A percentile compares a stretch with the other conserved stretches of the same genome.
These are phyloP conservation scores for Lampris incognitus DNA, from an alignment of 2,113 vertebrate species.

Conservation along the genomic window DNA sequence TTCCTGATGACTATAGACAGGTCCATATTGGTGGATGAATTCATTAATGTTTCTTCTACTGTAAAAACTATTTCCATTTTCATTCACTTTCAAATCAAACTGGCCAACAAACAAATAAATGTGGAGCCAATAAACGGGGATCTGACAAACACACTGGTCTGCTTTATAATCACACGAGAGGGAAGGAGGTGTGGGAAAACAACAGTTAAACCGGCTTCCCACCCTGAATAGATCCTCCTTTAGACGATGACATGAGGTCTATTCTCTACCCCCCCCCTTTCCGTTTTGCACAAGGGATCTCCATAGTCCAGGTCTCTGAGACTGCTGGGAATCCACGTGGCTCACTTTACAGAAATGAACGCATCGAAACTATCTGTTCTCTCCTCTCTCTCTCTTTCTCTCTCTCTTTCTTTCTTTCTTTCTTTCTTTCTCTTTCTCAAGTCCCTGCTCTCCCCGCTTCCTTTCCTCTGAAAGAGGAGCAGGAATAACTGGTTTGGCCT, in stretches of 20 bases:
- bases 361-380: slow-evolving; percentile 57
- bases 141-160: background rate
- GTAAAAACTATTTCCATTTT: too few relatives aligned
- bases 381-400: background rate
- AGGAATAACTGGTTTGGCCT: slow-evolving; percentile 75
- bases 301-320: slow-evolving; percentile 30
- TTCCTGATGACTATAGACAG: too few relatives aligned
- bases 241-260: too few relatives aligned
- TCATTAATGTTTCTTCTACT: too few relatives aligned
- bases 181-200: background rate
- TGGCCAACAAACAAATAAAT: too few relatives aligned
- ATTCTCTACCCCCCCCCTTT: too few relatives aligned
- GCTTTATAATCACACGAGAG: background rate
- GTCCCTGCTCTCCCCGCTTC: slow-evolving; percentile 11
- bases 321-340: slow-evolving; percentile 42
- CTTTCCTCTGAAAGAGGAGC: slow-evolving; percentile 55
- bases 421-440: slow-evolving; percentile 11
- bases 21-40: too few relatives aligned
- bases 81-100: too few relatives aligned
- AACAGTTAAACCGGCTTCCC: background rate
- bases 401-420: background rate
- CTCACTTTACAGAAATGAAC: slow-evolving; percentile 64
- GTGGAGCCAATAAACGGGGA: too few relatives aligned
- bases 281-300: slow-evolving; percentile 13
- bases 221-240: too few relatives aligned